Conservation (phyloP, 2,113 vertebrate species). For the Bos javanicus region DNA sequence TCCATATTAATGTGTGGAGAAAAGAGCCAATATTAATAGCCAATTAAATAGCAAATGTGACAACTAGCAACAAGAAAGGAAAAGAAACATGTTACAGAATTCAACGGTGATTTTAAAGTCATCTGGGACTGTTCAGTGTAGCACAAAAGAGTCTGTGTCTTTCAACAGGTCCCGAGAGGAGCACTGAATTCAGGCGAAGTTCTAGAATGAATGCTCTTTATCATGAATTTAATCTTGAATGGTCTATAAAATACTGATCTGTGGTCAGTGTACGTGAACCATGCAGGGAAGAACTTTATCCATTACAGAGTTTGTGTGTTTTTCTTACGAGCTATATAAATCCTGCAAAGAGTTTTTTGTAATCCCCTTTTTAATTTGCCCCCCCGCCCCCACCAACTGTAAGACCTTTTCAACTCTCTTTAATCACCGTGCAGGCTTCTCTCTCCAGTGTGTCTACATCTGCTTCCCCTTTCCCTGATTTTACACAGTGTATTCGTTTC, state of each 20-base stretch:
- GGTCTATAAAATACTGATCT: not conserved
- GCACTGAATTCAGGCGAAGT: not conserved
- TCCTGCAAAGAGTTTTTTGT: not conserved
- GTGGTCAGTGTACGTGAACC: not conserved
- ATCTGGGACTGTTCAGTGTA: not conserved
- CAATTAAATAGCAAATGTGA: not conserved
- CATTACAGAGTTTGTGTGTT: not conserved
- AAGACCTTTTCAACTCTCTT: not conserved
- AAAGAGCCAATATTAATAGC: not conserved
- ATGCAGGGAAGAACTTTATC: not conserved
- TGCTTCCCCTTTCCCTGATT: not conserved
- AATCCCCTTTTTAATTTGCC: not conserved
- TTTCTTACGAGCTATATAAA: not conserved
- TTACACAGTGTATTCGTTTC: not conserved
- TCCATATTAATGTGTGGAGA: not conserved
- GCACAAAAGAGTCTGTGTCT: not conserved
- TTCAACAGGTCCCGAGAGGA: not conserved
- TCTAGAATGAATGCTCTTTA: not conserved
- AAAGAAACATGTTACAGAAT: not conserved
- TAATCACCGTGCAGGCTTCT: not conserved
- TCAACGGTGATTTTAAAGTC: not conserved
- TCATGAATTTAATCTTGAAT: not conserved
- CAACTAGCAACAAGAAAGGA: not conserved
- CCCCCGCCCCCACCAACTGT: not conserved
- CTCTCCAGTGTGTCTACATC: not conserved